phyloP scores from a whole-genome alignment of 2,797 vertebrate genomes.

The Gambusia yucatana region DNA sequence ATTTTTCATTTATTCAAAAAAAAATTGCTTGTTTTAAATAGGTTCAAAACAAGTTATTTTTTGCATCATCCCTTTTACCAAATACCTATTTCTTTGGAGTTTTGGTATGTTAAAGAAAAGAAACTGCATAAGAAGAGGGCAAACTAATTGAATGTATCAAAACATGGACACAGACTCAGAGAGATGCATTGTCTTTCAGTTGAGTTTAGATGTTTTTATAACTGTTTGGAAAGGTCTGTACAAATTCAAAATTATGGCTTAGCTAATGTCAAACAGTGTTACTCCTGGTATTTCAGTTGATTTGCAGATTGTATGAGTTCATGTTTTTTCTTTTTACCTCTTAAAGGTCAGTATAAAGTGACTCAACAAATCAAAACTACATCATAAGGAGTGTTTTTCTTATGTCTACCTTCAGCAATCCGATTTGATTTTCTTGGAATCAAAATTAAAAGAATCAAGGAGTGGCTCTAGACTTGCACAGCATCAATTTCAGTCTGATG shows the following conservation, averaged over 20 bases:
- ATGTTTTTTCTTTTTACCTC: neutral
- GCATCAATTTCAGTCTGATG: neutral
- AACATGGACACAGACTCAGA: neutral
- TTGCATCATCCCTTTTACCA: neutral
- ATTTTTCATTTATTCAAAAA: too few species aligned
- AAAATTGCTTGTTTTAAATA: too few species aligned
- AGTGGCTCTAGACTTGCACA: slow-evolving; percentile 1
- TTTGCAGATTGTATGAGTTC: neutral
- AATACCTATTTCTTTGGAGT: neutral
- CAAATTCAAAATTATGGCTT: neutral
- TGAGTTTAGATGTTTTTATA: neutral
- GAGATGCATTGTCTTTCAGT: too few species aligned
- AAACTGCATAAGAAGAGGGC: neutral
- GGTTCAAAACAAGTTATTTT: neutral
- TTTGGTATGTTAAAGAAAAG: neutral
- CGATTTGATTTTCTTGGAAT: neutral
- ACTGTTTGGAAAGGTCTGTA: neutral
- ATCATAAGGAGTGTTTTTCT: neutral
- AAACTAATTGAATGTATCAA: neutral
- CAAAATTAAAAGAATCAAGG: neutral
- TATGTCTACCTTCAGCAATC: neutral
- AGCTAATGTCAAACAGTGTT: neutral
- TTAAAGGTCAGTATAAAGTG: neutral
- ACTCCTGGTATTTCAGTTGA: neutral
- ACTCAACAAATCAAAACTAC: neutral